These are phyloP conservation scores for Lates japonicus DNA, from an alignment of 2,797 vertebrate species.

Conservation along the genomic window DNA sequence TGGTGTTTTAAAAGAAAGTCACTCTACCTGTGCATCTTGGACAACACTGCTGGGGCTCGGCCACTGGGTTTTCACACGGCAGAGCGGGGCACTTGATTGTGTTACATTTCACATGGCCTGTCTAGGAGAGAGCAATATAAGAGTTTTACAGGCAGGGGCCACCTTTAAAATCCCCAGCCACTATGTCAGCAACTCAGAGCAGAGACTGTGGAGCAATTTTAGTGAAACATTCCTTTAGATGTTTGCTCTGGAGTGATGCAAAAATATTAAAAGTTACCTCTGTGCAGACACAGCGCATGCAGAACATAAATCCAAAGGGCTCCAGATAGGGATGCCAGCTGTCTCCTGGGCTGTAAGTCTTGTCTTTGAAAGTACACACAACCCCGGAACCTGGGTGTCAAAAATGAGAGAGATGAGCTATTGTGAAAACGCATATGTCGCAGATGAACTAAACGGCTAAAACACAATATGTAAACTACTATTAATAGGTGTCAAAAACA, in stretches of 20 bases:
- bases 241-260: background rate
- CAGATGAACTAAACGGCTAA: conserved; percentile 22
- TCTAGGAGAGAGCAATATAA: conserved; percentile 67
- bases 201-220: background rate
- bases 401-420: conserved; percentile 40
- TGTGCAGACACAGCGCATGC: conserved; percentile 93
- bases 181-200: background rate
- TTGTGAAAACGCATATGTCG: conserved; percentile 20
- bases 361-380: conserved; percentile 93
- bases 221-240: conserved; percentile 17
- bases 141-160: conserved; percentile 40
- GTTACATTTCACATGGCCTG: conserved; percentile 90
- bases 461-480: background rate
- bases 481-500: background rate
- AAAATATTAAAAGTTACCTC: conserved; percentile 84
- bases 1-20: background rate
- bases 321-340: conserved; percentile 98
- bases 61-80: conserved; percentile 89
- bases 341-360: conserved; percentile 91
- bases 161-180: conserved; percentile 15
- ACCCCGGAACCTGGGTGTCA: conserved; percentile 83
- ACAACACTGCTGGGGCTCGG: conserved; percentile 93
- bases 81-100: conserved; percentile 92
- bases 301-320: conserved; percentile 94
- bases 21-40: conserved; percentile 90